Evolutionary conservation across 2,797 vertebrate genomes (phyloP), one percentile per base, ranked within the genome.

Genomic region (Helostoma temminkii): DNA sequence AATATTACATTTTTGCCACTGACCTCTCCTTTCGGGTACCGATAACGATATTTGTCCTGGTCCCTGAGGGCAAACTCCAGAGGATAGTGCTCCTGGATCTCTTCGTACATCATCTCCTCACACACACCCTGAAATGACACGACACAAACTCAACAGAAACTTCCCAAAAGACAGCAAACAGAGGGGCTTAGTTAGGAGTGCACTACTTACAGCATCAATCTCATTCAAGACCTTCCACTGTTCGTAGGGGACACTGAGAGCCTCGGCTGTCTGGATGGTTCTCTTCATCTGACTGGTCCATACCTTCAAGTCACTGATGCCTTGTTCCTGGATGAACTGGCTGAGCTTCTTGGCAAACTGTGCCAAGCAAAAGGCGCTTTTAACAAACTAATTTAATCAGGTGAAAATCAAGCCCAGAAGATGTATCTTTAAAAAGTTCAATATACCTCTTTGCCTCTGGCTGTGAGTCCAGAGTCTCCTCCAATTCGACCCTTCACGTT

Each of bases 211-310:
- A 1, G 98, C 98, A 26, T 99, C 97, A 0, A 99, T 99, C 90
- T 99, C 98, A 0, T 98, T 99, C 63, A 99, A 94, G 83, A 96
- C 97, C 83, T 99, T 99, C 98, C 98, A 99, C 94, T 99, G 98
- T 57, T 99, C 98, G 0, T 99, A 99, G 30, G 97, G 97, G 49
- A 96, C 96, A 1, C 76, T 90, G 75, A 99, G 89, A 0, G 95
- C 96, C 84, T 99, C 98, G 0, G 98, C 98, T 0, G 98, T 99
- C 94, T 99, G 98, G 89, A 99, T 99, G 6, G 98, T 99, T 75
- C 98, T 95, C 92, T 97, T 98, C 98, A 99, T 99, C 90, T 99
- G 98, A 87, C 98, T 99, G 4, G 97, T 99, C 98, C 98, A 99
- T 57, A 99, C 97, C 87, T 99, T 99, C 85, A 99, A 92, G 71